These are phyloP conservation scores for Agapornis roseicollis DNA, from an alignment of 2,113 vertebrate genomes.

Conservation along the genomic window DNA sequence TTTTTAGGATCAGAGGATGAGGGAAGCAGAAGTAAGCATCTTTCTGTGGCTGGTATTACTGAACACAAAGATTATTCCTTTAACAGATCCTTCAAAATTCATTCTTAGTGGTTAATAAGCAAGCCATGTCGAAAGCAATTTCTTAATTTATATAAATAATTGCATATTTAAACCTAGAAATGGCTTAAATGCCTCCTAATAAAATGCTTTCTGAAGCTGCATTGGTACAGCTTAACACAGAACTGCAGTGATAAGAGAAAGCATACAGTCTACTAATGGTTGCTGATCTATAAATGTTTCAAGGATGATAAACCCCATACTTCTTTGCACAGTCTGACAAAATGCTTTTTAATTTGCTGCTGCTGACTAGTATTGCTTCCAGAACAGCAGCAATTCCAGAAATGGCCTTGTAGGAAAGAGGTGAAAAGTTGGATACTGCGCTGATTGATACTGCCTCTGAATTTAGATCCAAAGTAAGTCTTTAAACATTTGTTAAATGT, in stretches of 20 bases:
- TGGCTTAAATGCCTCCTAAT: neutral
- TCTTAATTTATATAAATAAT: neutral
- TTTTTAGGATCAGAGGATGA: neutral
- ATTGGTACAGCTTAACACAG: neutral
- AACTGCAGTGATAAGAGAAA: neutral
- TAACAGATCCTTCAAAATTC: neutral
- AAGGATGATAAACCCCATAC: neutral
- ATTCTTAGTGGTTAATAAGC: neutral
- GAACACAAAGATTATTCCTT: neutral
- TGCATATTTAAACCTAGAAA: conserved; percentile 5
- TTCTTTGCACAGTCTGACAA: neutral
- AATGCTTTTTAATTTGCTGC: neutral
- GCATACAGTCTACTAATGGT: neutral
- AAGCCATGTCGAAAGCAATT: neutral
- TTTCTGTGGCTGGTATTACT: neutral
- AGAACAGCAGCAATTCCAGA: conserved; percentile 3
- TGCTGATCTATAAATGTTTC: neutral
- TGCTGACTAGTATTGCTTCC: conserved; percentile 2
- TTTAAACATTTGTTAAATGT: neutral
- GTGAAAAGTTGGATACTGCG: neutral
- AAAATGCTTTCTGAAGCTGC: neutral
- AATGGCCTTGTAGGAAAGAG: neutral
- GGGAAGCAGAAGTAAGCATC: neutral
- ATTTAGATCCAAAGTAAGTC: conserved; percentile 18
- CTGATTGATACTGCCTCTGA: neutral